phyloP scores from a whole-genome alignment of 2,113 vertebrate species.

The Albula glossodonta region DNA sequence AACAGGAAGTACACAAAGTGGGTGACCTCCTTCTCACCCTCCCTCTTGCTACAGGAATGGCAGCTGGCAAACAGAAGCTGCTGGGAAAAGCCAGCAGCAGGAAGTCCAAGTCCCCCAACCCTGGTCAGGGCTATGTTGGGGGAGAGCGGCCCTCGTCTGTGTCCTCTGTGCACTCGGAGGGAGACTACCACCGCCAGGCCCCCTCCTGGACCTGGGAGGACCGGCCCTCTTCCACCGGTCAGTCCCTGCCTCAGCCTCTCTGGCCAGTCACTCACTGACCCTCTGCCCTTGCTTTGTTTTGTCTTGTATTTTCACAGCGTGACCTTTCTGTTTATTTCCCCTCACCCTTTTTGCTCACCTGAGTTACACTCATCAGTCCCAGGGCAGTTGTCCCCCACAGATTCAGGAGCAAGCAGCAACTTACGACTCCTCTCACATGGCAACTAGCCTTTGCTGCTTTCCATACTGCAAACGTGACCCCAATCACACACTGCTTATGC shows the following conservation, averaged over 20 bases:
- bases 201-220: constrained; percentile 96
- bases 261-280: not conserved
- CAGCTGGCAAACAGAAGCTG: constrained; percentile 83
- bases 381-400: too few species aligned
- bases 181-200: constrained; percentile 92
- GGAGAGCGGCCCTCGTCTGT: constrained; percentile 90
- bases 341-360: too few species aligned
- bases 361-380: too few species aligned
- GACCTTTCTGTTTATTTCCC: too few species aligned
- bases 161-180: constrained; percentile 96
- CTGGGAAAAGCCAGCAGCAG: constrained; percentile 84
- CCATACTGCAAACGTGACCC: too few species aligned
- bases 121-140: constrained; percentile 84
- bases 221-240: constrained; percentile 91
- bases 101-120: constrained; percentile 93
- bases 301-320: too few species aligned
- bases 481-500: too few species aligned
- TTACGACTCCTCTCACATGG: too few species aligned
- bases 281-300: not conserved
- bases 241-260: not conserved
- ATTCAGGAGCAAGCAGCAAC: too few species aligned
- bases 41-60: constrained; percentile 1
- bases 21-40: not conserved
- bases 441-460: too few species aligned
- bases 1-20: too few species aligned